phyloP scores from a whole-genome alignment of 1,140 invertebrate genomes.

The Anadara kagoshimensis region DNA sequence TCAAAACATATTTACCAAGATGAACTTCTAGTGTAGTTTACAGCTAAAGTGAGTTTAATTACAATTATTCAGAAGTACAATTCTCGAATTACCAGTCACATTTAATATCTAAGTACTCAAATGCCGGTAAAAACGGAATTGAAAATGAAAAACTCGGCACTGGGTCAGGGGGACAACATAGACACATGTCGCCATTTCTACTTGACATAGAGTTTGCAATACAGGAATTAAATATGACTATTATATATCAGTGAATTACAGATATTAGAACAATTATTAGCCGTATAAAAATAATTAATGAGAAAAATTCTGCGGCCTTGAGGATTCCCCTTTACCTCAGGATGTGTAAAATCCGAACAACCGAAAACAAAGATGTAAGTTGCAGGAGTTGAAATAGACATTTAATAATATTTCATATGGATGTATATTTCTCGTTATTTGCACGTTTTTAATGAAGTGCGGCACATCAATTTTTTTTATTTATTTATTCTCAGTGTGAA shows the following conservation, averaged over 20 bases:
- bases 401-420: conserved; percentile 1
- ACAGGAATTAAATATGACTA: not conserved
- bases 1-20: not conserved
- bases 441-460: not conserved
- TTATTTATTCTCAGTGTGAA: not conserved
- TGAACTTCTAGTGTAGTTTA: conserved; percentile 1
- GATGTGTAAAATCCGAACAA: no score
- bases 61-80: not conserved
- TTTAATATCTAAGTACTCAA: conserved; percentile 1
- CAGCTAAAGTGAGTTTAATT: conserved; percentile 11
- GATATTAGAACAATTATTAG: not conserved
- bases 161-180: conserved; percentile 8
- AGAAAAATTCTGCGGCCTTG: not conserved
- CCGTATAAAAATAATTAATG: not conserved
- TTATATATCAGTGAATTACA: conserved; percentile 1
- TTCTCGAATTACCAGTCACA: conserved; percentile 11
- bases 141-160: conserved; percentile 5
- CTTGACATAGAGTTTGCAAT: conserved; percentile 27
- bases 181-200: conserved; percentile 22
- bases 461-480: not conserved
- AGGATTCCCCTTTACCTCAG: not conserved
- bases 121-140: conserved; percentile 11
- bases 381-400: conserved; percentile 3
- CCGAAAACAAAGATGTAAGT: conserved; percentile 3
- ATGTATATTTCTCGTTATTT: conserved; percentile 14